A percentile compares a stretch with the other conserved stretches of the same genome.
phyloP scores from a whole-genome alignment of 1,140 invertebrate species.

The Oncopodura yosiiana region DNA sequence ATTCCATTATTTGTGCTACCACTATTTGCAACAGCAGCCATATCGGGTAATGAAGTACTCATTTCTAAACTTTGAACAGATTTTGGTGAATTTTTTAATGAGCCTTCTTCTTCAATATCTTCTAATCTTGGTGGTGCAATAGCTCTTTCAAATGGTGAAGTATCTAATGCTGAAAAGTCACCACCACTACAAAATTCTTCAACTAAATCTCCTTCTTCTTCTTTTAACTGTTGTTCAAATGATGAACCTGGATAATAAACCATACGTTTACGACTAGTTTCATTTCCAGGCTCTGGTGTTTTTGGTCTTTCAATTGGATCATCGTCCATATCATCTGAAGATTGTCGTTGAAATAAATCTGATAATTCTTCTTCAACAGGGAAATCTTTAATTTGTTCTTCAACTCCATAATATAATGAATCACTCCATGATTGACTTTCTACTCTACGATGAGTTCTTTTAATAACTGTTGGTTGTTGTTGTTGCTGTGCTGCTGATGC shows the following conservation, averaged over 20 bases:
- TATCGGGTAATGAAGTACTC: slow-evolving; percentile 16
- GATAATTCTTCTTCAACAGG: slow-evolving; percentile 36
- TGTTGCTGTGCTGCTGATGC: not conserved
- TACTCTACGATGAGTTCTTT: slow-evolving; percentile 17
- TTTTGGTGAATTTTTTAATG: slow-evolving; percentile 30
- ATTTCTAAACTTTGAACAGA: slow-evolving; percentile 29
- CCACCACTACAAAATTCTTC: slow-evolving; percentile 3
- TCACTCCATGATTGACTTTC: slow-evolving; percentile 31
- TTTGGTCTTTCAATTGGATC: slow-evolving; percentile 45
- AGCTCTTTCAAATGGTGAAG: slow-evolving; percentile 4
- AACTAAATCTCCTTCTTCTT: slow-evolving; percentile 16
- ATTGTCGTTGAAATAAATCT: slow-evolving; percentile 16
- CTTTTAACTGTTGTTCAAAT: slow-evolving; percentile 14
- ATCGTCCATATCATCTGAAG: slow-evolving; percentile 35
- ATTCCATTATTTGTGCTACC: not conserved
- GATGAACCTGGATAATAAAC: slow-evolving; percentile 28
- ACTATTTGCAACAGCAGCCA: slow-evolving; percentile 10
- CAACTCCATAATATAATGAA: slow-evolving; percentile 29
- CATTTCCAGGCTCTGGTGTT: slow-evolving; percentile 44
- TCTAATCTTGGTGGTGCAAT: slow-evolving; percentile 22
- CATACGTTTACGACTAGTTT: slow-evolving; percentile 36
- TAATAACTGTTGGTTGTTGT: not conserved
- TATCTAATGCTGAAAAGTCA: not conserved
- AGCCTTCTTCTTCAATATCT: slow-evolving; percentile 33
- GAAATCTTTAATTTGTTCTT: slow-evolving; percentile 37